A percentile compares a stretch with the other conserved stretches of the same genome.
Conservation (phyloP, 2,113 vertebrate species). For the Patagioenas fasciata region DNA sequence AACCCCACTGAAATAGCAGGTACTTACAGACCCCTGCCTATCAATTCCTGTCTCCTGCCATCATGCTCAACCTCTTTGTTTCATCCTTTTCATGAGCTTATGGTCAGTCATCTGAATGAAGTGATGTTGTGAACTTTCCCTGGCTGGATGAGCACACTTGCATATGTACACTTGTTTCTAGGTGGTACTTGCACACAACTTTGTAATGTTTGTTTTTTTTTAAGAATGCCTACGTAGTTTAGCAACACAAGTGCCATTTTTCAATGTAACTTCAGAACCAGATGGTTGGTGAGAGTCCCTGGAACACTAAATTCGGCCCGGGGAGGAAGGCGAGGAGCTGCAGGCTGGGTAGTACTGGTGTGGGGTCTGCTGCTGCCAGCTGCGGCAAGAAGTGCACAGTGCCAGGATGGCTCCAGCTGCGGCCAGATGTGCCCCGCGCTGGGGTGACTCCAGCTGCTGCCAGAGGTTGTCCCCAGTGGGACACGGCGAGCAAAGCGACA, state of each 20-base stretch:
- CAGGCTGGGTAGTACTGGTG: not conserved
- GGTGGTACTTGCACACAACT: not conserved
- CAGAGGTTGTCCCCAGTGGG: not conserved
- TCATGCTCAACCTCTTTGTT: fast-evolving
- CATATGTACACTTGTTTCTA: fast-evolving
- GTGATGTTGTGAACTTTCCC: fast-evolving
- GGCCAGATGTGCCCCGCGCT: not conserved
- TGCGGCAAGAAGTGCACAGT: too few relatives aligned
- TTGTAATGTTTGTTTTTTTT: not conserved
- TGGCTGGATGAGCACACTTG: too few relatives aligned
- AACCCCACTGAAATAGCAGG: not conserved
- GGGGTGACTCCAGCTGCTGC: not conserved
- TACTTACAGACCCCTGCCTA: not conserved
- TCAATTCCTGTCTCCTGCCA: not conserved
- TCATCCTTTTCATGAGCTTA: not conserved
- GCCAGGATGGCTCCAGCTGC: not conserved
- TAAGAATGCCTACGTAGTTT: fast-evolving
- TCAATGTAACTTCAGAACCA: not conserved
- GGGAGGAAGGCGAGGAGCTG: too few relatives aligned
- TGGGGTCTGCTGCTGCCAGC: too few relatives aligned
- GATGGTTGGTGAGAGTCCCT: fast-evolving
- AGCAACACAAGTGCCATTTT: not conserved
- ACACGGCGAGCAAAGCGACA: not conserved
- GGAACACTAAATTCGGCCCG: fast-evolving
- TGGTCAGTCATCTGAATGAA: not conserved